Percentiles rank a stretch among this genome's conserved stretches.
These are phyloP conservation scores for Laothoe populi DNA, from an alignment of 2,888 invertebrate species.

Conservation along the genomic window DNA sequence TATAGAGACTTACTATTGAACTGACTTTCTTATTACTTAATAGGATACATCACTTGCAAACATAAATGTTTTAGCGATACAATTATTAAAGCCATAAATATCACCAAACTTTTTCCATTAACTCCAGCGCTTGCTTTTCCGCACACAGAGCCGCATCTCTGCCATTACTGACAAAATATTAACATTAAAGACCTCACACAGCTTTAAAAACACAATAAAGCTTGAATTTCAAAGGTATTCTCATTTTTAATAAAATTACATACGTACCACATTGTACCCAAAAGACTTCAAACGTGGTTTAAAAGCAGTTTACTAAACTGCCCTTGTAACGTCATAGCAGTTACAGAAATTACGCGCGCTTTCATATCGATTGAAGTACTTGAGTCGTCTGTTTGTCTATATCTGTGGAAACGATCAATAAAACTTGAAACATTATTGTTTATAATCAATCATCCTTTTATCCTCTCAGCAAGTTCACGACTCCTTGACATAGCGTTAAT, in stretches of 20 bases:
- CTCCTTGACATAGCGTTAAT: constrained; percentile 60
- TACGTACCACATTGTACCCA: too few relatives aligned
- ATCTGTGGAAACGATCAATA: not conserved
- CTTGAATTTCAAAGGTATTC: too few relatives aligned
- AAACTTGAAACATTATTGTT: constrained; percentile 31
- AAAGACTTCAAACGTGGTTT: too few relatives aligned
- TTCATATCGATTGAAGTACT: not conserved
- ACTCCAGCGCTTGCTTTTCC: too few relatives aligned
- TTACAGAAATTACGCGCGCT: too few relatives aligned
- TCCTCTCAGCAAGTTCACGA: constrained; percentile 47
- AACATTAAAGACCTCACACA: not conserved
- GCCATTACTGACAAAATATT: not conserved
- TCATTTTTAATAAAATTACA: too few relatives aligned
- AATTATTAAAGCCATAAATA: not conserved
- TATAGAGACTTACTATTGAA: too few relatives aligned
- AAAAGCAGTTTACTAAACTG: too few relatives aligned
- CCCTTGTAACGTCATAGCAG: too few relatives aligned
- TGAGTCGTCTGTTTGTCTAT: too few relatives aligned
- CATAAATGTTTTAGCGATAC: not conserved
- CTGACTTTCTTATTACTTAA: too few relatives aligned
- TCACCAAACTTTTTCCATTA: constrained; percentile 13
- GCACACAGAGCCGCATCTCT: not conserved
- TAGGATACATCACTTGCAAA: not conserved
- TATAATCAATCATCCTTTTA: constrained; percentile 52
- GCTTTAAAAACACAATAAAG: too few relatives aligned